Evolutionary conservation across 2,113 vertebrate genomes (phyloP).

Genomic region (Rhagologus leucostigma): DNA sequence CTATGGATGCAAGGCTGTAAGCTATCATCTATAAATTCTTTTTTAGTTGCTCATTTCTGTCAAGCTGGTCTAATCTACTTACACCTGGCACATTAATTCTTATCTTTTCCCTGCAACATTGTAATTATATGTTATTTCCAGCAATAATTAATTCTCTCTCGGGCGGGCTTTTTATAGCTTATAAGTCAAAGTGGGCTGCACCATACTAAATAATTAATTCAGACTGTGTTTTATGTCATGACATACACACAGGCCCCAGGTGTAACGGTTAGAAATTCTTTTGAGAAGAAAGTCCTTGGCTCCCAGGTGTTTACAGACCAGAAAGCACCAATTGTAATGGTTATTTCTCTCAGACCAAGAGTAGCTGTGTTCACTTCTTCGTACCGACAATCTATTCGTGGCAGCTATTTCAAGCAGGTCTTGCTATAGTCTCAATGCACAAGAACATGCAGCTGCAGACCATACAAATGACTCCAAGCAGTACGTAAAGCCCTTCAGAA

Average conservation of each 20-base stretch:
- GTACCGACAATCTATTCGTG: background rate
- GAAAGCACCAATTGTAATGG: conserved; percentile 14
- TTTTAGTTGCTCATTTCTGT: conserved; percentile 66
- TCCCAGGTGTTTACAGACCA: conserved; percentile 25
- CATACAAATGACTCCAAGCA: background rate
- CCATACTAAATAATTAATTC: conserved; percentile 72
- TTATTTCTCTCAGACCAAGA: background rate
- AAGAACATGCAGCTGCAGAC: background rate
- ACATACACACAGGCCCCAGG: conserved; percentile 23
- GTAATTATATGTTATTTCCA: conserved; percentile 75
- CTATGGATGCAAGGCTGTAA: conserved; percentile 51
- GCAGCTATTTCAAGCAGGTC: conserved; percentile 5
- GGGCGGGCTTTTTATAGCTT: conserved; percentile 68
- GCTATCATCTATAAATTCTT: conserved; percentile 69
- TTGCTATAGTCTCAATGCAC: background rate
- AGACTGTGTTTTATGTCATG: conserved; percentile 65
- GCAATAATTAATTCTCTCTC: conserved; percentile 72
- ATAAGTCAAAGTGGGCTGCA: conserved; percentile 68
- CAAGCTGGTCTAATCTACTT: conserved; percentile 72
- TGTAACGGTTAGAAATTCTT: conserved; percentile 48
- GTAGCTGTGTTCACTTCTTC: background rate
- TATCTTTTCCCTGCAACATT: conserved; percentile 73
- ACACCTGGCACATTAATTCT: conserved; percentile 75
- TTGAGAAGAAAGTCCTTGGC: conserved; percentile 41
- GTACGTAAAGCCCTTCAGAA: background rate